Evolutionary conservation across 2,888 invertebrate genomes (phyloP), one percentile per base, ranked within the genome.

Genomic region (Blomia tropicalis): DNA sequence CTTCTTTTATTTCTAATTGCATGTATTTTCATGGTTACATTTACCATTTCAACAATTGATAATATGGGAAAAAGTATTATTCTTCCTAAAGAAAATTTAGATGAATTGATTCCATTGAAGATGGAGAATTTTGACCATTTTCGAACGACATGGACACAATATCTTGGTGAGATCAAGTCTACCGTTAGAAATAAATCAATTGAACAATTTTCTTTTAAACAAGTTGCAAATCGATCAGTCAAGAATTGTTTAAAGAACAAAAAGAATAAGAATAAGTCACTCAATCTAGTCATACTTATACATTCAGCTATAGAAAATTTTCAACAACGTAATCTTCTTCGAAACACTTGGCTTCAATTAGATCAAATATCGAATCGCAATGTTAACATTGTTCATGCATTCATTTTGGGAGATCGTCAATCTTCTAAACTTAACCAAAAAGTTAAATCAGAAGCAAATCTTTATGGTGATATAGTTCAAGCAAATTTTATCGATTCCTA

Each of bases 401-500:
- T 56, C 54, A 58, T 29, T 3, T 17, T 58, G 17, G 60, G 32
- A 25, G 30, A n/a, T n/a, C 7, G 19, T 17, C 30, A 44, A 17
- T 29, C 56, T 5, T 25, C 53, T 3, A 22, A 3, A 11, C 22
- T 56, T 17, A 43, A 56, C 4, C n/a, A 14, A 3, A 17, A 23
- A 4, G 4, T 65, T 11, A 29, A 56, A 23, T 22, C 22, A 19
- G 65, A 65, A 60, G 19, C n/a, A 4, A 2, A 11, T 7, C 19
- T 25, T n/a, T 47, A 60, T 60, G 44, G 56, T n/a, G 69, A 69
- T 44, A 59, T 68, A 25, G 67, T 69, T 31, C 64, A 66, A 36
- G 64, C 69, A 1, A 68, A 69, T 43, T 70, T 70, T 64, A 58
- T 68, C 17, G 71, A 71, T 51, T 65, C 67, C 11, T 71, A 71